Conservation (phyloP, 2,888 invertebrate species). For the Troides aeacus region DNA sequence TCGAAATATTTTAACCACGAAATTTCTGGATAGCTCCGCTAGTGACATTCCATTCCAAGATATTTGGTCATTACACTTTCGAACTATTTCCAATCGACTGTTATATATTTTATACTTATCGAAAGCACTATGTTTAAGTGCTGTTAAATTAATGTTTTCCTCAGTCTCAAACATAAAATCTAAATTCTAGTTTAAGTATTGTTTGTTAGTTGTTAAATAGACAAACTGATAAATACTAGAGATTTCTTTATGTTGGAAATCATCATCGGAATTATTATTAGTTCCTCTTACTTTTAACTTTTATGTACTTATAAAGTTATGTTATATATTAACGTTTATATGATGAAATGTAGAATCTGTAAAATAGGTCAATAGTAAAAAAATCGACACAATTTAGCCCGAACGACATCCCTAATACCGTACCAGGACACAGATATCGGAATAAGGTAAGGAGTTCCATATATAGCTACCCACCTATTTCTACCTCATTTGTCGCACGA, state of each 20-base stretch:
- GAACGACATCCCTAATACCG: conserved; percentile 40
- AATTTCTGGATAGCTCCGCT: conserved; percentile 40
- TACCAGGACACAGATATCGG: conserved; percentile 50
- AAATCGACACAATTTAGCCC: conserved; percentile 4
- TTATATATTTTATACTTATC: neutral
- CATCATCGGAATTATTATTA: too few relatives aligned
- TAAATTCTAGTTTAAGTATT: too few relatives aligned
- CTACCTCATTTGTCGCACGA: conserved; percentile 56
- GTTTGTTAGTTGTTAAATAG: too few relatives aligned
- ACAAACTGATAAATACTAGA: too few relatives aligned
- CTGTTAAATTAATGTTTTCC: too few relatives aligned
- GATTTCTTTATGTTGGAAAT: too few relatives aligned
- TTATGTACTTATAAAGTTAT: too few relatives aligned
- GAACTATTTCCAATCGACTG: neutral
- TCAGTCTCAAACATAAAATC: too few relatives aligned
- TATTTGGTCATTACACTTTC: neutral
- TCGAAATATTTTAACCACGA: conserved; percentile 5
- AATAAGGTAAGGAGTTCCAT: conserved; percentile 47
- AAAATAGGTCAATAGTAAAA: conserved; percentile 6
- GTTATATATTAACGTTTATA: neutral
- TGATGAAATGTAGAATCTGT: neutral
- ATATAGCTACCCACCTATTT: conserved; percentile 49
- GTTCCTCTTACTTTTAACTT: too few relatives aligned
- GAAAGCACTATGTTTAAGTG: neutral
- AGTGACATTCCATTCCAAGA: conserved; percentile 29